Evolutionary conservation across 2,888 invertebrate species (phyloP), one percentile per base, ranked within the genome.

Genomic region (Halocaridina rubra): DNA sequence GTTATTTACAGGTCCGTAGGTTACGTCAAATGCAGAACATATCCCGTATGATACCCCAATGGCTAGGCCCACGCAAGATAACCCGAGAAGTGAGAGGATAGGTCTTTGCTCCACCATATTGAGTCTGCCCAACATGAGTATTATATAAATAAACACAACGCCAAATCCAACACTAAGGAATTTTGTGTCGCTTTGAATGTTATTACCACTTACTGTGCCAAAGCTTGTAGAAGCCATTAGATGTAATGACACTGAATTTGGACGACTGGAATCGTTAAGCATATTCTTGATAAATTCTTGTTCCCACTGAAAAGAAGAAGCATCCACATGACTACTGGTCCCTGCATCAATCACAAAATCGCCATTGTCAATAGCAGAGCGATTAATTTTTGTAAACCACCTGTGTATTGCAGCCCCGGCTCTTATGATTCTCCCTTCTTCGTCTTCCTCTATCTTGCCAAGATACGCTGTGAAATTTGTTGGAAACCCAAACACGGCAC

Each of bases 1-100:
- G 10, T 95, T 94, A 90, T 96, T 96, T 0, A 96, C 94, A 0
- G 96, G 96, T 1, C 96, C 95, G 90, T 95, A 96, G 39, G 94
- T 93, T 46, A 96, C 92, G 10, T 94, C 94, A 81, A 95, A 90
- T 4, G 94, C 90, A 1, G 95, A 95, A 89, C 95, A 95, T 90
- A 95, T 90, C 76, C 95, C 94, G 81, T 94, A 93, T 0, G 95
- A 93, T 32, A 94, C 93, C 1, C 94, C 90, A 89, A 96, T 94
- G 0, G 96, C 94, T 92, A 96, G 93, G 3, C 93, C 95, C 46
- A 96, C 94, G 89, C 94, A 94, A 24, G 94, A 89, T 71, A 96
- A 91, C 33, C 96, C 96, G 30, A 94, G 92, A 89, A 93, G 91
- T 7, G 94, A 94, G 82, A 96, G 91, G 85, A 93, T 93, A 86